Conservation (phyloP, 2,113 vertebrate genomes). For the Anas platyrhynchos region DNA sequence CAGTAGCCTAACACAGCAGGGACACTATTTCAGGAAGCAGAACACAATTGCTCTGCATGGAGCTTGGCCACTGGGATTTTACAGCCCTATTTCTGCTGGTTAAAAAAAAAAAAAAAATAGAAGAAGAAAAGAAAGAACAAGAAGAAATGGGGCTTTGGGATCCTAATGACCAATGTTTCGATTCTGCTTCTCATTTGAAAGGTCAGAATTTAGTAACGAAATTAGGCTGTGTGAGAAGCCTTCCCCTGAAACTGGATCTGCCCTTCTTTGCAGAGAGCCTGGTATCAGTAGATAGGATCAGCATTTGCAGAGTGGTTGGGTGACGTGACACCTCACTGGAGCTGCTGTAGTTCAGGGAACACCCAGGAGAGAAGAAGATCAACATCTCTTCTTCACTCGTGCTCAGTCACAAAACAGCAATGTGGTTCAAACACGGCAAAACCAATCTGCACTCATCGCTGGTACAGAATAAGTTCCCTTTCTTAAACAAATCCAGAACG, state of each 20-base stretch:
- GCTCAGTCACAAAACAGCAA: neutral
- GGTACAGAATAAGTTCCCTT: neutral
- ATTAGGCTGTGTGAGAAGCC: neutral
- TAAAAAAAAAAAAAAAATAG: rapidly evolving
- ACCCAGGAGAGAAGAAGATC: neutral
- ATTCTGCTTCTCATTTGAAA: slow-evolving; percentile 36
- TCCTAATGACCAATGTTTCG: neutral
- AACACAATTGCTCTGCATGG: neutral
- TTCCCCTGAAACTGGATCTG: slow-evolving; percentile 42
- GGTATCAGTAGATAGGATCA: slow-evolving; percentile 34
- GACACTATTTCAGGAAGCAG: neutral
- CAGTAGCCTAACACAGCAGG: neutral
- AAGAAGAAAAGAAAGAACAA: neutral
- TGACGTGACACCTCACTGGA: slow-evolving; percentile 11
- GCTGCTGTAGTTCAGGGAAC: slow-evolving; percentile 3
- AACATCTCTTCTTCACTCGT: neutral
- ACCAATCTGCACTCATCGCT: neutral
- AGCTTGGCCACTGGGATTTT: neutral
- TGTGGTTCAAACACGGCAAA: neutral
- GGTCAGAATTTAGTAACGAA: slow-evolving; percentile 48
- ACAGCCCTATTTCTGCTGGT: neutral
- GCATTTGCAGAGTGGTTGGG: neutral
- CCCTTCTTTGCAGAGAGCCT: neutral
- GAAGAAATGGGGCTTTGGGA: neutral
- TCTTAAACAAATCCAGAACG: neutral